Evolutionary conservation across 2,113 vertebrate species (phyloP), one percentile per base, ranked within the genome.

Genomic region (Tylochromis polylepis): DNA sequence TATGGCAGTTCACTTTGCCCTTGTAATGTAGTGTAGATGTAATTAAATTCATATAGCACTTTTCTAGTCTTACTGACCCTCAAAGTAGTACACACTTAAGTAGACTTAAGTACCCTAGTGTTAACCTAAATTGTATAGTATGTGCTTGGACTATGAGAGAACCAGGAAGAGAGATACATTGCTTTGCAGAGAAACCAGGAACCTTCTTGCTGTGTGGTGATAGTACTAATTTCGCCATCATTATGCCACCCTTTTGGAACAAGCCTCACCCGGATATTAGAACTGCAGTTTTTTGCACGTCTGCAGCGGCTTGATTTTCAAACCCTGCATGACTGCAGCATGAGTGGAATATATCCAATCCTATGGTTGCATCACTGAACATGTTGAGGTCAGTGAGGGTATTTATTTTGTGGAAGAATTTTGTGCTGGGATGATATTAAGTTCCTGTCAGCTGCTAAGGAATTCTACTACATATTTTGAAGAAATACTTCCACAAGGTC

Each of bases 181-280:
- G 38, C n/a, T n/a, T n/a, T n/a, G 41, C 41, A 43, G 11, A 43
- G 41, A 12, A 72, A 46, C 14, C 67, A 27, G 38, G 38, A 72
- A 46, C 3, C 38, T 27, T 72, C 2, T 27, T 46, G 67, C 38
- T 72, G 22, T 46, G 38, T 22, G 27, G 0, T 27, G 0, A 27
- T 27, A 27, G 38, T 46, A 2, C 8, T 72, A 2, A 46, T 16
- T 22, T 46, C 14, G 27, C 67, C 38, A 72, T 8, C 14, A 43
- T 15, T 10, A 5, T 70, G n/a, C 0, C 38, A 43, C 14, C 22
- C 0, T 46, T 72, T 11, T 75, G 0, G 14, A 27, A 10, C 14
- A 16, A 11, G 38, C 16, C 41, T 72, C 43, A 24, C 15, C 12
- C 0, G 0, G 22, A 43, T 14, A 72, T 46, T 72, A 72, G 38